A percentile compares a stretch with the other conserved stretches of the same genome.
Evolutionary conservation across 64 coral and sea anemone species (phyloP).

Genomic region (Montipora sp.): DNA sequence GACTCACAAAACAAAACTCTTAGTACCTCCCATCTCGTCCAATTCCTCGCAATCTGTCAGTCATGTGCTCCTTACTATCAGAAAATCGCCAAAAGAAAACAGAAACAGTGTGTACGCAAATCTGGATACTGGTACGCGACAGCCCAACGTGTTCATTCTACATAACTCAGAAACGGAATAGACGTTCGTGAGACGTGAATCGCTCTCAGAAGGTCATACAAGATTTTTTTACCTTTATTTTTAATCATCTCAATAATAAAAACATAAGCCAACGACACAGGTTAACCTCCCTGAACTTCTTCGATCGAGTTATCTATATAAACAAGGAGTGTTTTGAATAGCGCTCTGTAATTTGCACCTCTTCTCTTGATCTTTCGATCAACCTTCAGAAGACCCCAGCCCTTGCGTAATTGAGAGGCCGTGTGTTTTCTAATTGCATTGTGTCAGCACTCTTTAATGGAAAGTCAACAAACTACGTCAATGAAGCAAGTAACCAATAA

Average conservation of each 20-base stretch:
- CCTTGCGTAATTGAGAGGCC: constrained; percentile 93
- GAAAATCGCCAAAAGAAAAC: constrained; percentile 32
- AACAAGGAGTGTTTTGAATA: constrained; percentile 93
- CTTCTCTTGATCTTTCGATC: constrained; percentile 59
- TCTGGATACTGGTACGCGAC: not conserved
- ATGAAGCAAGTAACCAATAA: constrained; percentile 90
- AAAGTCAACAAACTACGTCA: constrained; percentile 98
- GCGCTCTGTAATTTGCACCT: constrained; percentile 81
- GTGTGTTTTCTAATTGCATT: constrained; percentile 97
- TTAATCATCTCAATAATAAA: not conserved
- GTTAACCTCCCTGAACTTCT: constrained; percentile 30
- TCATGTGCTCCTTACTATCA: constrained; percentile 55
- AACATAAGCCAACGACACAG: not conserved
- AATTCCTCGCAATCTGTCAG: constrained; percentile 77
- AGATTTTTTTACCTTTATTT: not conserved
- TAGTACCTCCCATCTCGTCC: constrained; percentile 55
- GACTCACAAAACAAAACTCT: constrained; percentile 83
- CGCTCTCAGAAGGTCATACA: not conserved
- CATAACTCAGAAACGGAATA: not conserved
- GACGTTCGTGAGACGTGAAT: too few relatives aligned
- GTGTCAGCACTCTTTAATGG: constrained; percentile 97
- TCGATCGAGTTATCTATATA: constrained; percentile 49
- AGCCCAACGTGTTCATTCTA: not conserved
- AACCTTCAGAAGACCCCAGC: constrained; percentile 54
- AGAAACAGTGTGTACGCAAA: not conserved